Conservation (phyloP, 2,113 vertebrate species). For the Choloepus hoffmanni region DNA sequence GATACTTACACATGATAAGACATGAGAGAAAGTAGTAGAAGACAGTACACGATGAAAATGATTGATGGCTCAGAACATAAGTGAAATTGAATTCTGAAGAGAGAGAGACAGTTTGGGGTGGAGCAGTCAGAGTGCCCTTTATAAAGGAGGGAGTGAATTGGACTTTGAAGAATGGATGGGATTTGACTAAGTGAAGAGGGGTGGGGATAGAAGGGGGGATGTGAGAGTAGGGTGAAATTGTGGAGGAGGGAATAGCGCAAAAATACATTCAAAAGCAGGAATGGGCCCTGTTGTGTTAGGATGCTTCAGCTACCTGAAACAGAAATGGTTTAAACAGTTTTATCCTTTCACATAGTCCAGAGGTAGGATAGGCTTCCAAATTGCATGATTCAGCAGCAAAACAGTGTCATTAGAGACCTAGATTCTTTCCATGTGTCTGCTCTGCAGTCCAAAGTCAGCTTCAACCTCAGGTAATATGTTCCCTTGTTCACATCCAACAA, state of each 20-base stretch:
- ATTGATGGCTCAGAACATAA: background rate
- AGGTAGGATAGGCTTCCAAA: background rate
- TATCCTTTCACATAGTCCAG: background rate
- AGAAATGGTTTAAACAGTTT: background rate
- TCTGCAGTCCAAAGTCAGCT: background rate
- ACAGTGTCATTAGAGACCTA: background rate
- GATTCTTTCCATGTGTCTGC: background rate
- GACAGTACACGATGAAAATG: background rate
- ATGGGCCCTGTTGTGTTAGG: background rate
- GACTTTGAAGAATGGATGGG: background rate
- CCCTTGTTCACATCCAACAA: background rate
- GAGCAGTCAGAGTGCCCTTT: background rate
- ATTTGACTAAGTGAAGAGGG: background rate
- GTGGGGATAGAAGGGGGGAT: background rate
- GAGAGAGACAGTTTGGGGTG: background rate
- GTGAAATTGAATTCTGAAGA: background rate
- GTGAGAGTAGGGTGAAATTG: background rate
- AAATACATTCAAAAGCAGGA: background rate
- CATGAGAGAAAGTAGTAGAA: background rate
- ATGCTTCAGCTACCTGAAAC: background rate
- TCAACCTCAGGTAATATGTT: background rate
- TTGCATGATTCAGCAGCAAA: background rate
- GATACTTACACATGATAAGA: background rate
- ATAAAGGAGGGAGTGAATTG: background rate
- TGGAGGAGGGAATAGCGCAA: background rate